A percentile compares a stretch with the other conserved stretches of the same genome.
These are phyloP conservation scores for Acleris emargana DNA, from an alignment of 2,888 invertebrate species.

Conservation along the genomic window DNA sequence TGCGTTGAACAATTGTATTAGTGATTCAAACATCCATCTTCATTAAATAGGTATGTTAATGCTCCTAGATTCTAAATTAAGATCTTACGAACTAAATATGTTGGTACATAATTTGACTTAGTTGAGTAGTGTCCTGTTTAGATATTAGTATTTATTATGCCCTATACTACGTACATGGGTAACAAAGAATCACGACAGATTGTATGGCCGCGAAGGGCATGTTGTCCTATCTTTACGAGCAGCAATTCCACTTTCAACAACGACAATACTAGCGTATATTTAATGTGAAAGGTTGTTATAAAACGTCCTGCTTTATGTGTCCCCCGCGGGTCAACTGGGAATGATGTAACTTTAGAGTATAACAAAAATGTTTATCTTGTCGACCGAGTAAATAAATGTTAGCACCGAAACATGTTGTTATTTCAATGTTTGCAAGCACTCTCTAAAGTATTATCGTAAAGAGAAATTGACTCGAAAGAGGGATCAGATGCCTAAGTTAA, in stretches of 20 bases:
- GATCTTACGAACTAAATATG: no score
- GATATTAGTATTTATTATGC: no score
- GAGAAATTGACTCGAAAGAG: background rate
- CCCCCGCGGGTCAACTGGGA: slow-evolving; percentile 22
- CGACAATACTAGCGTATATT: slow-evolving; percentile 36
- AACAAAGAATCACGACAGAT: background rate
- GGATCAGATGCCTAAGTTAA: background rate
- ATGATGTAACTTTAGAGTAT: slow-evolving; percentile 18
- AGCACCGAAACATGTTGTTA: background rate
- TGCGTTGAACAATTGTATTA: background rate
- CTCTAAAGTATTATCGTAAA: background rate
- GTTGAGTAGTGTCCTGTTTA: no score
- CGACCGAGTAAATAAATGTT: background rate
- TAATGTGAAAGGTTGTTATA: slow-evolving; percentile 25
- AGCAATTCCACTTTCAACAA: slow-evolving; percentile 54
- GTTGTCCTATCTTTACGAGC: slow-evolving; percentile 54
- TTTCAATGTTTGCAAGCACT: background rate
- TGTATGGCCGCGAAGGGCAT: slow-evolving; percentile 39
- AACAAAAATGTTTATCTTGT: slow-evolving; percentile 15
- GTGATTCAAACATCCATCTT: no score
- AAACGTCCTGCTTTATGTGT: slow-evolving; percentile 28
- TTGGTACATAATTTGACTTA: no score
- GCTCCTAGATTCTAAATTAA: no score
- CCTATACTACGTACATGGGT: background rate
- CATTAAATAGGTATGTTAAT: background rate